Percentiles rank a stretch among this genome's conserved stretches.
These are phyloP conservation scores for Fundulus diaphanus DNA, from an alignment of 2,797 vertebrate genomes.

Conservation along the genomic window DNA sequence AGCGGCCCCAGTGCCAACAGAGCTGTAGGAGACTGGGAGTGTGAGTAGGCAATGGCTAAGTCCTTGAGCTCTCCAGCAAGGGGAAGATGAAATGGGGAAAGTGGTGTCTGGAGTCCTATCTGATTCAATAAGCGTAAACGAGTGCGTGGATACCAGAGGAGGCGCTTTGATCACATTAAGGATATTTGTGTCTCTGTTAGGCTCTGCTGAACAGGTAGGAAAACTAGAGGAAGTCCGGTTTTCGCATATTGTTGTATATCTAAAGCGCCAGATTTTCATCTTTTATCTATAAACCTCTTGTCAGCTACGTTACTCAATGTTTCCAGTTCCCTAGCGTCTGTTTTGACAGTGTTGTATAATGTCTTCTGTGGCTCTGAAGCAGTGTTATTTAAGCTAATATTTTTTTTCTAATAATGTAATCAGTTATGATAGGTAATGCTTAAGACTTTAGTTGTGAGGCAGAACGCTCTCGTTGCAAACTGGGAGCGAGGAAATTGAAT, in stretches of 20 bases:
- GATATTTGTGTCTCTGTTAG: slow-evolving; percentile 21
- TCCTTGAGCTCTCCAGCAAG: slow-evolving; percentile 57
- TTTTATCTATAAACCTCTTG: slow-evolving; percentile 1
- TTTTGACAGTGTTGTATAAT: slow-evolving; percentile 6
- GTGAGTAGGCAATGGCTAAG: slow-evolving; percentile 57
- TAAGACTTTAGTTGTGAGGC: slow-evolving; percentile 7
- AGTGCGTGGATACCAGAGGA: slow-evolving; percentile 45
- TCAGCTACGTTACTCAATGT: not conserved
- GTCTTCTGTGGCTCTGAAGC: slow-evolving; percentile 1
- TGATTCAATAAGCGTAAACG: slow-evolving; percentile 56
- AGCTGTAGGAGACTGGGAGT: slow-evolving; percentile 62
- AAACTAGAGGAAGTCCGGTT: not conserved
- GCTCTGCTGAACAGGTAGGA: slow-evolving; percentile 7
- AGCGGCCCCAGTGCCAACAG: slow-evolving; percentile 68
- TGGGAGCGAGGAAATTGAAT: slow-evolving; percentile 3
- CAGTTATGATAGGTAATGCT: slow-evolving; percentile 12
- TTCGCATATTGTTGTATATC: not conserved
- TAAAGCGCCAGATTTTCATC: not conserved
- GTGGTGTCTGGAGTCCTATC: slow-evolving; percentile 58
- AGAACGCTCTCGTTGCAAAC: not conserved
- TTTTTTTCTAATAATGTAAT: slow-evolving; percentile 9
- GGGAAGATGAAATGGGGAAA: slow-evolving; percentile 60
- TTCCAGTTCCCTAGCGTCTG: not conserved
- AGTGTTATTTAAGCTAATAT: slow-evolving; percentile 17
- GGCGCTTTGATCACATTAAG: slow-evolving; percentile 45